Base-by-base conservation (phyloP, 2,113 vertebrate genomes). In the Bubalus kerabau region DNA sequence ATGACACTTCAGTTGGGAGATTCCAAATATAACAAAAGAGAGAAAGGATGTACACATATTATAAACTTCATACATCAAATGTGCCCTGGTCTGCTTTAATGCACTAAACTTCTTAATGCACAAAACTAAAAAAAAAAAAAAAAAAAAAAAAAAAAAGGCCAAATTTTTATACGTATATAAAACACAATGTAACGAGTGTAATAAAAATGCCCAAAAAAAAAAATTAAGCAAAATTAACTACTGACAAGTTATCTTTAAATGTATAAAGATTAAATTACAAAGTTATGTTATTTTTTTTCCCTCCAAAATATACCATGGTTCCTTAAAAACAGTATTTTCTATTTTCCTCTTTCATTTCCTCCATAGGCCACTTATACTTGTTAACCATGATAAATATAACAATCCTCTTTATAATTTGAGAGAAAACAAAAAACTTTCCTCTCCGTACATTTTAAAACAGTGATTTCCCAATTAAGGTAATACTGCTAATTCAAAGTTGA, bases 11-110 rank as follows among this genome's bases (percentile, higher is more conserved):
- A 88, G 78, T 15, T 90, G 90, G 43, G 30, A 97, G 71, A 97
- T 96, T 91, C 56, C 97, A 98, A 98, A 95, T 52, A 26, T 93
- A 98, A 98, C 7, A 74, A 94, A 81, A 98, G 76, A 17, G 17
- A 24, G 26, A 86, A 95, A 96, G 26, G 50, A 12, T 87, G 57
- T 94, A 98, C 94, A 98, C 92, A 96, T 28, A 52, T 84, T 64
- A 97, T 64, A 95, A 97, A 86, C 3, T 97, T 76, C 96, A 92
- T 97, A 97, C 8, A 81, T 57, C 52, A 95, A 97, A 67, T 96
- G 32, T 92, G 62, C 12, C 43, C 43, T 23, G 81, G 92, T 98
- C 96, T 98, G 94, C 88, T 56, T 76, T 98, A 97, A 93, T 1
- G 87, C 84, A 97, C 40, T 30, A 46, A 97, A n/a, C 98, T 91